Evolutionary conservation across 37 sponge, comb jelly and placozoan genomes (phyloP).

Genomic region (Mnemiopsis leidyi): DNA sequence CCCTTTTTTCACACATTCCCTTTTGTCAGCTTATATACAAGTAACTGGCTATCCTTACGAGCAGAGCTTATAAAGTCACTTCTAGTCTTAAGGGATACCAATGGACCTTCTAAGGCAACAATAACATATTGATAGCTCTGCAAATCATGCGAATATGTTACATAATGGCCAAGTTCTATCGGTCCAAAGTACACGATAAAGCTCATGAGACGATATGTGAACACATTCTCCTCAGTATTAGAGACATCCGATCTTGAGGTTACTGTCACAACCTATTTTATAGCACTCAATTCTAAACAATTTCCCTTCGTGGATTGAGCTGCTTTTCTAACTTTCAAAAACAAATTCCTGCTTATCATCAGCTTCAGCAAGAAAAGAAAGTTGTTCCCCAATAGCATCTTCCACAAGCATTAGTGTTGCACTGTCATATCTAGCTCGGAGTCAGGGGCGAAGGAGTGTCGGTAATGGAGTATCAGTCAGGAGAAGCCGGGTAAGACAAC

Average conservation of each 20-base stretch:
- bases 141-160: neutral
- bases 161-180: neutral
- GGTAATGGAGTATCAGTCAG: no score
- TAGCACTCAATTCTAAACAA: neutral
- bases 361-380: neutral
- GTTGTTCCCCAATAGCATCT: neutral
- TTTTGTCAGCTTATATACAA: neutral
- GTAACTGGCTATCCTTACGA: neutral
- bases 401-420: no score
- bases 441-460: no score
- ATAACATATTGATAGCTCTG: neutral
- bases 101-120: neutral
- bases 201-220: neutral
- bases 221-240: neutral
- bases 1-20: neutral
- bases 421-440: no score
- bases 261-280: neutral
- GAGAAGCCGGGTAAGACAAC: no score
- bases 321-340: neutral
- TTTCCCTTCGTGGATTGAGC: neutral
- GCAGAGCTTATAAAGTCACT: neutral
- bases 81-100: neutral
- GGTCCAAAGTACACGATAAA: neutral
- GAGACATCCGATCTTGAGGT: neutral
- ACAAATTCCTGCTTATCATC: neutral